Evolutionary conservation across 2,888 invertebrate genomes (phyloP).

Genomic region (Philereme vetulata): DNA sequence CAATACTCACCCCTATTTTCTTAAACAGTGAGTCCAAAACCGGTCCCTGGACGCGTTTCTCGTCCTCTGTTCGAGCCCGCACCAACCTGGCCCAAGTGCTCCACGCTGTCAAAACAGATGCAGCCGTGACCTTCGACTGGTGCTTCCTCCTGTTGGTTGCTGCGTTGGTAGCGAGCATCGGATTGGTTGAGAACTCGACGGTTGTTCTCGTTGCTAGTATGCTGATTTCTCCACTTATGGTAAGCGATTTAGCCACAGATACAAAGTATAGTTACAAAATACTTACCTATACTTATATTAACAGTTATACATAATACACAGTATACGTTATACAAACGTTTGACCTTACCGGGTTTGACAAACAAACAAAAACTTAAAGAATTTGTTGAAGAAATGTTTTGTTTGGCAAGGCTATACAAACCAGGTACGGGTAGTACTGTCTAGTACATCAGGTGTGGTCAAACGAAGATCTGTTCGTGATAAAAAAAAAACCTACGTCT

Average conservation of each 20-base stretch:
- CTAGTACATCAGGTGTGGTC: no score
- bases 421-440: no score
- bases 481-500: no score
- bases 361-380: no score
- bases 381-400: no score
- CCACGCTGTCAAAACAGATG: conserved; percentile 86
- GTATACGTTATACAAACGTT: no score
- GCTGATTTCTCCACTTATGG: conserved; percentile 92
- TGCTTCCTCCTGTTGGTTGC: conserved; percentile 88
- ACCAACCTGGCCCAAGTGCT: conserved; percentile 89
- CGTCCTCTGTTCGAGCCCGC: conserved; percentile 86
- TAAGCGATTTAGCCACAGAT: conserved; percentile 49
- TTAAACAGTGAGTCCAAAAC: conserved; percentile 44
- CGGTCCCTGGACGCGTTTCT: conserved; percentile 84
- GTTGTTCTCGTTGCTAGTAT: conserved; percentile 91
- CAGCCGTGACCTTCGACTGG: conserved; percentile 90
- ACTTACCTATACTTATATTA: no score
- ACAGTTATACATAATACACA: no score
- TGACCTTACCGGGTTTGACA: no score
- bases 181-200: conserved; percentile 89
- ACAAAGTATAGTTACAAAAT: no score
- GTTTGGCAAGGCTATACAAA: no score
- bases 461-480: no score
- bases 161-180: conserved; percentile 89
- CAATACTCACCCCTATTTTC: conserved; percentile 1